Conservation (phyloP, 2,113 vertebrate genomes). For the Cryptoleucopteryx plumbea region DNA sequence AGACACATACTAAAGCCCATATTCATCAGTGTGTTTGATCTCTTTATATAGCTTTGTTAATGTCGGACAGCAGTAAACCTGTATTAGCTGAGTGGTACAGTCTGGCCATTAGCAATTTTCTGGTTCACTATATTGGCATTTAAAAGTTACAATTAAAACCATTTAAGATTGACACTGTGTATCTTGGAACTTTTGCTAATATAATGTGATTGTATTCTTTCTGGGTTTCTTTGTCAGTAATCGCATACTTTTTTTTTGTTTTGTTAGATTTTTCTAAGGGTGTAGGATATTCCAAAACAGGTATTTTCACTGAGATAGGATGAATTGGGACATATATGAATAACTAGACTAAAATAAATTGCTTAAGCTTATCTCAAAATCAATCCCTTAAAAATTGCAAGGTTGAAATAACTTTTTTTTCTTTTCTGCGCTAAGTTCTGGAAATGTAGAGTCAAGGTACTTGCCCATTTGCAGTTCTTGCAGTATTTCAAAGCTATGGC, state of each 20-base stretch:
- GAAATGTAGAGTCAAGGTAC: background rate
- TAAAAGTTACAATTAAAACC: background rate
- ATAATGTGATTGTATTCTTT: background rate
- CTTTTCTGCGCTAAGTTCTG: background rate
- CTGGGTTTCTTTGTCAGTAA: background rate
- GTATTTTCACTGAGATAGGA: background rate
- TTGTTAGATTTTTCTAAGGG: background rate
- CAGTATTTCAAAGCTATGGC: background rate
- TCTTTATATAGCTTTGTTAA: fast-evolving
- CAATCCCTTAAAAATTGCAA: background rate
- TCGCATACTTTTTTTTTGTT: background rate
- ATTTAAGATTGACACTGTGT: background rate
- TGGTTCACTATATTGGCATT: background rate
- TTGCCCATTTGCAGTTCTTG: background rate
- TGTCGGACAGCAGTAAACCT: background rate
- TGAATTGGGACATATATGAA: background rate
- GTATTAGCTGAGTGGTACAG: background rate
- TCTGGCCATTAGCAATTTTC: background rate
- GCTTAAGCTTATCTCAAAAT: background rate
- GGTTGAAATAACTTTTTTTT: background rate
- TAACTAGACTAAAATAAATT: background rate
- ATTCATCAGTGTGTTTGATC: fast-evolving
- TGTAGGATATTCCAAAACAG: background rate
- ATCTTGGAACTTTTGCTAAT: background rate
- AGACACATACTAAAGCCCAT: fast-evolving